These are phyloP conservation scores for Hemicordylus capensis DNA, from an alignment of 2,113 vertebrate species.

Conservation along the genomic window DNA sequence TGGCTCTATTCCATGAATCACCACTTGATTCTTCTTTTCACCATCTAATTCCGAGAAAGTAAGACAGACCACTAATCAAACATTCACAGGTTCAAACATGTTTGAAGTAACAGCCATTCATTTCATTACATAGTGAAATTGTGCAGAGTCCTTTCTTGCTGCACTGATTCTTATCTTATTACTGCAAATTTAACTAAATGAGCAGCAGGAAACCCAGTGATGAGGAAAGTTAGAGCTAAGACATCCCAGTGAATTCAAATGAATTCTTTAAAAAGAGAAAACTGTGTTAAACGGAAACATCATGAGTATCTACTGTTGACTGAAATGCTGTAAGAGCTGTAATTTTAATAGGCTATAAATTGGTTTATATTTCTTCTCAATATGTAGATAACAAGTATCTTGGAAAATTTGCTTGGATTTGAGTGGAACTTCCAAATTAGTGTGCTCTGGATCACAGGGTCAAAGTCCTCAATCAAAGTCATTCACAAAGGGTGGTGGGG, in stretches of 20 bases:
- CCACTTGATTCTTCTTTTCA: conserved; percentile 89
- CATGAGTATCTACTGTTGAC: conserved; percentile 60
- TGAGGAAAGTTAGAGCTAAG: conserved; percentile 69
- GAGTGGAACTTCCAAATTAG: background rate
- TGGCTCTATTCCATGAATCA: conserved; percentile 97
- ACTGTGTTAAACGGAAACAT: conserved; percentile 55
- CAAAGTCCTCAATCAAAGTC: background rate
- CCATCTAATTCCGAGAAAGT: conserved; percentile 83
- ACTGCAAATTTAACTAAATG: conserved; percentile 45
- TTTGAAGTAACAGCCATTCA: conserved; percentile 26
- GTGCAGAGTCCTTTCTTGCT: conserved; percentile 36
- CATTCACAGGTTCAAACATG: conserved; percentile 37
- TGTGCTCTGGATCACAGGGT: background rate
- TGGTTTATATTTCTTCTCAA: accelerated
- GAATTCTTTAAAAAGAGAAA: conserved; percentile 63
- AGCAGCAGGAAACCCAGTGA: conserved; percentile 59
- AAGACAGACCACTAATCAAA: conserved; percentile 69
- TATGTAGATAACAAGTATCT: no score
- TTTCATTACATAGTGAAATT: conserved; percentile 29
- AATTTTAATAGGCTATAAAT: conserved; percentile 49
- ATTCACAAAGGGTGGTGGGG: background rate
- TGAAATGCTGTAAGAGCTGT: conserved; percentile 45
- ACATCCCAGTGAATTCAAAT: conserved; percentile 63
- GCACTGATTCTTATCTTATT: conserved; percentile 24
- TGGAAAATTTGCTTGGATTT: background rate